These are phyloP conservation scores for Scalopus aquaticus DNA, from an alignment of 2,113 vertebrate genomes.

Conservation along the genomic window DNA sequence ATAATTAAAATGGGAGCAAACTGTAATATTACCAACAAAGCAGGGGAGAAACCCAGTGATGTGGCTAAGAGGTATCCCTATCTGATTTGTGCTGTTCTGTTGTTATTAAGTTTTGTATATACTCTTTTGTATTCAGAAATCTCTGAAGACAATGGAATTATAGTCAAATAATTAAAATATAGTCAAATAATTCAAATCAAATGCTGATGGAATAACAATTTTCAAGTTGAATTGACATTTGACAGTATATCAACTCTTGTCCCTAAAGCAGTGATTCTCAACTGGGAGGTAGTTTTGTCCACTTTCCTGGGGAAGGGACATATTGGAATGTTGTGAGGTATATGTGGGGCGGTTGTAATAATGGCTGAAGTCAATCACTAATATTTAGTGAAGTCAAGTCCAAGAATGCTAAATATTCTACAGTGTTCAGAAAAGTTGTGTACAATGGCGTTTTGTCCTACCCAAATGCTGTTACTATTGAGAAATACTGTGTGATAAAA, in stretches of 20 bases:
- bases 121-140: background rate
- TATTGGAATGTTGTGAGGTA: background rate
- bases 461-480: background rate
- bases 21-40: conserved; percentile 84
- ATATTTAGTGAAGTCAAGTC: background rate
- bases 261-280: conserved; percentile 31
- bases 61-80: conserved; percentile 87
- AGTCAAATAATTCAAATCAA: background rate
- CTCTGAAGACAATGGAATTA: background rate
- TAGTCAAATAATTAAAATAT: too few species aligned
- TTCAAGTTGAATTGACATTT: conserved; percentile 16
- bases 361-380: background rate
- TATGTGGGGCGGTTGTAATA: background rate
- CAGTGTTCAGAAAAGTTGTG: background rate
- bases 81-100: conserved; percentile 21
- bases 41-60: conserved; percentile 86
- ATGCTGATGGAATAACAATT: background rate
- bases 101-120: conserved; percentile 32
- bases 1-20: conserved; percentile 87
- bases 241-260: background rate
- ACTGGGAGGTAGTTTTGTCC: background rate
- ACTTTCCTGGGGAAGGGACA: background rate
- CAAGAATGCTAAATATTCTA: background rate
- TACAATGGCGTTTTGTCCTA: background rate
- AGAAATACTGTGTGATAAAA: conserved; percentile 39